Conservation (phyloP, 1,140 invertebrate species). For the Wasmannia auropunctata region DNA sequence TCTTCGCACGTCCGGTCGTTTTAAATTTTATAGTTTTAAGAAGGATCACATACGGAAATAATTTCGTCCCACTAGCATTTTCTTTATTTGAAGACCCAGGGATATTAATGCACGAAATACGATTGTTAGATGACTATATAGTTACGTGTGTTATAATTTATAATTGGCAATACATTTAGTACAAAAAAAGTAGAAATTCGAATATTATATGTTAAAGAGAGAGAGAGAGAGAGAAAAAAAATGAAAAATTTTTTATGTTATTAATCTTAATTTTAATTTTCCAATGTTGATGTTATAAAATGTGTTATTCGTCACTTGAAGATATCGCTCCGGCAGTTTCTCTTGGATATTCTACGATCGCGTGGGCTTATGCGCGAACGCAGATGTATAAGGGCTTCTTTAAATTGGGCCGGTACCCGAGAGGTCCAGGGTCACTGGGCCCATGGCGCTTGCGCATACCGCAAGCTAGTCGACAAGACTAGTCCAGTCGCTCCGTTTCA, state of each 20-base stretch:
- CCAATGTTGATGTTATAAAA: not conserved
- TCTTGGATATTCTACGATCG: slow-evolving; percentile 40
- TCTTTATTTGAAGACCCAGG: not conserved
- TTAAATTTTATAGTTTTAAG: not conserved
- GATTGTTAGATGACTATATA: not conserved
- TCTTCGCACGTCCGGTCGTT: not conserved
- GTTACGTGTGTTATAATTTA: not conserved
- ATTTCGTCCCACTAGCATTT: not conserved
- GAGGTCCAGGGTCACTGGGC: slow-evolving; percentile 80
- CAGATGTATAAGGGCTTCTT: not conserved
- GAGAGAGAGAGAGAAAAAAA: not conserved
- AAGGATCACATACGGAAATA: not conserved
- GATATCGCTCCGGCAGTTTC: slow-evolving; percentile 34
- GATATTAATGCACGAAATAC: not conserved
- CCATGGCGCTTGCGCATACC: slow-evolving; percentile 84
- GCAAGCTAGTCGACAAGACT: slow-evolving; percentile 85
- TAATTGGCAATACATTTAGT: not conserved
- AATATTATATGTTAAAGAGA: not conserved
- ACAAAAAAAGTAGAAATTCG: not conserved
- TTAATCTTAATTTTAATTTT: not conserved
- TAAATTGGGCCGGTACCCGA: slow-evolving; percentile 77
- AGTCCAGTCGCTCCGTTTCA: slow-evolving; percentile 83
- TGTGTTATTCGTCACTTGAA: not conserved
- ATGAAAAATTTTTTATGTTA: not conserved
- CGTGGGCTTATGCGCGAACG: not conserved